Conservation (phyloP, 2,888 invertebrate genomes). For the Dilophus febrilis region DNA sequence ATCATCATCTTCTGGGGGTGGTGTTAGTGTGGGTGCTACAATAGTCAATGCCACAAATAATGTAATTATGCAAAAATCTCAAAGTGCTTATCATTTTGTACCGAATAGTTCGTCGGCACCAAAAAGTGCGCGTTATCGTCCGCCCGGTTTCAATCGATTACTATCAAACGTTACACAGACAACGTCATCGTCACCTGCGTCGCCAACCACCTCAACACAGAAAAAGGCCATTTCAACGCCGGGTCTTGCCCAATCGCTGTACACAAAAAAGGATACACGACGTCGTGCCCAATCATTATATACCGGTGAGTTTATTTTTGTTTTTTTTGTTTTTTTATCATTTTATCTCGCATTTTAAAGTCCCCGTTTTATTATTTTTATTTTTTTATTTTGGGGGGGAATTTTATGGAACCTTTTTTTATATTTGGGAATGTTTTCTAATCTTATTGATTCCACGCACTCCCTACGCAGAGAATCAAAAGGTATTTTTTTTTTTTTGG, state of each 20-base stretch:
- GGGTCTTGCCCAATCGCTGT: slow-evolving; percentile 41
- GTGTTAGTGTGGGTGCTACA: too few relatives aligned
- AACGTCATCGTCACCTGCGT: slow-evolving; percentile 57
- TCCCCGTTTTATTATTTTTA: too few relatives aligned
- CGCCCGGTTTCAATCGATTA: slow-evolving; percentile 54
- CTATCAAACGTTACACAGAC: slow-evolving; percentile 40
- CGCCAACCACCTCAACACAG: slow-evolving; percentile 38
- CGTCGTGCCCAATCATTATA: slow-evolving; percentile 33
- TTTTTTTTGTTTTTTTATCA: too few relatives aligned
- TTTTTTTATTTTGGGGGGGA: too few relatives aligned
- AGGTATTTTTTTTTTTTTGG: too few relatives aligned
- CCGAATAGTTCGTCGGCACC: slow-evolving; percentile 49
- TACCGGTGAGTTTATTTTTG: slow-evolving; percentile 37
- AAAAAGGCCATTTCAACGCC: slow-evolving; percentile 61
- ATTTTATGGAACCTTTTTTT: too few relatives aligned
- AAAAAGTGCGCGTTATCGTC: slow-evolving; percentile 76
- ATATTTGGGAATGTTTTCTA: too few relatives aligned
- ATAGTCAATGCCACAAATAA: too few relatives aligned
- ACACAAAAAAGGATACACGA: slow-evolving; percentile 38
- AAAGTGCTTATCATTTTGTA: slow-evolving; percentile 41
- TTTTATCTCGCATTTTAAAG: too few relatives aligned
- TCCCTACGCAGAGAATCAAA: too few relatives aligned
- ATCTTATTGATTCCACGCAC: too few relatives aligned
- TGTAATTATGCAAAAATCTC: slow-evolving; percentile 41
- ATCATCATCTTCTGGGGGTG: too few relatives aligned